Percentiles rank a stretch among this genome's conserved stretches.
Evolutionary conservation across 2,113 vertebrate species (phyloP).

Genomic region (Lepidothrix coronata): DNA sequence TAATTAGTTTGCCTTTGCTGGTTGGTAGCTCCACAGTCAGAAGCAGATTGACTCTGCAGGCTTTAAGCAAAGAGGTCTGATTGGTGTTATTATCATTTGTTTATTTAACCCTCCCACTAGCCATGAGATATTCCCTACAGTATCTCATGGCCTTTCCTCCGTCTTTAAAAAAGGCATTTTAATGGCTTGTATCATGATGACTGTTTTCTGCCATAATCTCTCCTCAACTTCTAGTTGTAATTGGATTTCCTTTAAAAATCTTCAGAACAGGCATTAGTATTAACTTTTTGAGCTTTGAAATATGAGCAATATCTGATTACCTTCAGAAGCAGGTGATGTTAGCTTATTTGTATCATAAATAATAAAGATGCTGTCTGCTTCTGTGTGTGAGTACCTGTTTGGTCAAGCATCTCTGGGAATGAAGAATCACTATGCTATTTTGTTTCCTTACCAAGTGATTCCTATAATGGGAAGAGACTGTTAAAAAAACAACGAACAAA

Average conservation of each 20-base stretch:
- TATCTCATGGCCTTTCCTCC: constrained; percentile 41
- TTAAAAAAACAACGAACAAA: not conserved
- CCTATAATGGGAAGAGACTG: not conserved
- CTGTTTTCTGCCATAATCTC: not conserved
- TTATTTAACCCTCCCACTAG: constrained; percentile 79
- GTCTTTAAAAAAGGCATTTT: constrained; percentile 40
- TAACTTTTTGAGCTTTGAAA: not conserved
- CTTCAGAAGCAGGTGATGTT: not conserved
- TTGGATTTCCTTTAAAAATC: not conserved
- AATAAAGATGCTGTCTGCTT: not conserved
- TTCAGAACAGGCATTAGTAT: not conserved
- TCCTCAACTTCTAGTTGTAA: not conserved
- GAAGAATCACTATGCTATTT: not conserved
- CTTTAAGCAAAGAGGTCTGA: constrained; percentile 81
- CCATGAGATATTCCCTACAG: constrained; percentile 66
- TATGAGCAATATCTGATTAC: not conserved
- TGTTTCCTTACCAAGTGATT: not conserved
- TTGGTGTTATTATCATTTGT: constrained; percentile 90
- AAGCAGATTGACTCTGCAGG: constrained; percentile 82
- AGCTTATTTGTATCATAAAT: not conserved
- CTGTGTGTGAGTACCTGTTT: not conserved
- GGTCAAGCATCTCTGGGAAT: not conserved
- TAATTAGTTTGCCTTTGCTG: constrained; percentile 88
- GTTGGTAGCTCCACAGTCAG: constrained; percentile 81
- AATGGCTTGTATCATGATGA: not conserved